Base-by-base conservation (phyloP, 2,797 vertebrate genomes). In the Steatocranus sp. region DNA sequence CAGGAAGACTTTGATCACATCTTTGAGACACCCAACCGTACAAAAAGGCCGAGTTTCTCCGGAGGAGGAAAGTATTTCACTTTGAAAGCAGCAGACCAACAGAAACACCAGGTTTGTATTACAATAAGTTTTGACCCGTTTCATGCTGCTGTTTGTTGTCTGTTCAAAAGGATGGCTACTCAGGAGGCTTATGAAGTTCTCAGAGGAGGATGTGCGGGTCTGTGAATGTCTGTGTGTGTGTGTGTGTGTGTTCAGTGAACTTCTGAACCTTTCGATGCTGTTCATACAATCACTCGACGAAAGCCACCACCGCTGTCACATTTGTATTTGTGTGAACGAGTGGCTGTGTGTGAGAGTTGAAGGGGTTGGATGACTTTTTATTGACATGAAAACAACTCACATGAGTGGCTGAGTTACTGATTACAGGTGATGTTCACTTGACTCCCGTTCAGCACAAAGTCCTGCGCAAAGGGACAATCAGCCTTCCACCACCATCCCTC, bases 1-100 rank as follows among this genome's bases (percentile, higher is more conserved):
- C 91, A 95, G 94, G 93, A 95, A 94, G 91, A 90, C 94, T 96
- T 96, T 96, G 92, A 94, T 90, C 87, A 38, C 38, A 9, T 18
- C 36, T 6, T 23, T 89, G 90, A 90, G 93, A 88, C 92, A 90
- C 90, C 90, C 91, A 84, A 84, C 79, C 75, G 80, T 82, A 90
- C 83, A 92, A 88, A 88, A 77, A 82, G 38, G 36, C n/a, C 8
- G 3, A 41, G 0, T 11, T 36, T 84, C 88, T 79, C 89, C 32
- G 80, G 77, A 15, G 85, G 86, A 90, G 91, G 88, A 93, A 94
- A 87, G 78, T 73, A 75, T 84, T 88, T 87, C 17, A 41, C 73
- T 93, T 93, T 94, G 88, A 90, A 92, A 92, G 73, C 80, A 76
- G 36, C 74, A 83, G 81, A 91, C 80, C 11, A 82, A 82, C 86